These are phyloP conservation scores for Pipistrellus pygmaeus DNA, from an alignment of 2,797 vertebrate species.

Conservation along the genomic window DNA sequence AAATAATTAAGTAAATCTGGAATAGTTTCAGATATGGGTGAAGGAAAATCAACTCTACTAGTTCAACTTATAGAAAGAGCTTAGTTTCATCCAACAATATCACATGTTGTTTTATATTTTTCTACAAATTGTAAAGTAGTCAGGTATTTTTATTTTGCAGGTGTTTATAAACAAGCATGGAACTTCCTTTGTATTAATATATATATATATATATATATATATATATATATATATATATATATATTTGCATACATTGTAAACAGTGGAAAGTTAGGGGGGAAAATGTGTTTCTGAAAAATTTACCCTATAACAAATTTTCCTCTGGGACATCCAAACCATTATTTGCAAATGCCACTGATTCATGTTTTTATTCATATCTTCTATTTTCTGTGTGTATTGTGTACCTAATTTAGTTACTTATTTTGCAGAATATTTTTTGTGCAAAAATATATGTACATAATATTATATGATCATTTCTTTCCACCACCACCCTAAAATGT, in stretches of 20 bases:
- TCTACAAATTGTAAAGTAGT: neutral
- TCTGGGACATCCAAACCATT: neutral
- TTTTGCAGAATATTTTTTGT: neutral
- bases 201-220: too few relatives aligned
- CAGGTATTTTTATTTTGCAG: neutral
- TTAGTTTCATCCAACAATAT: neutral
- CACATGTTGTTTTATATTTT: neutral
- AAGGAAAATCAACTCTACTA: neutral
- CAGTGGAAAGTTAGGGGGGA: neutral
- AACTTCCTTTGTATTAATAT: neutral
- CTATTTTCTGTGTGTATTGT: neutral
- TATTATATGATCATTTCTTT: neutral
- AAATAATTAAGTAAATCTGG: neutral
- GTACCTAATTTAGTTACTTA: neutral
- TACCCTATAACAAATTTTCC: neutral
- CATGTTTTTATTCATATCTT: neutral
- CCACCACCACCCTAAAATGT: neutral
- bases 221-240: neutral
- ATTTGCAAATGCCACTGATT: neutral
- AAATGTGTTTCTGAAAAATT: neutral
- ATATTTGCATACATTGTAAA: neutral
- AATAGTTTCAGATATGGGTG: neutral
- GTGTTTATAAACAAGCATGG: neutral
- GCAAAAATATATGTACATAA: neutral
- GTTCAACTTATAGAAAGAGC: neutral